Base-by-base conservation (phyloP, 2,888 invertebrate genomes). In the Calephelis perditalis region DNA sequence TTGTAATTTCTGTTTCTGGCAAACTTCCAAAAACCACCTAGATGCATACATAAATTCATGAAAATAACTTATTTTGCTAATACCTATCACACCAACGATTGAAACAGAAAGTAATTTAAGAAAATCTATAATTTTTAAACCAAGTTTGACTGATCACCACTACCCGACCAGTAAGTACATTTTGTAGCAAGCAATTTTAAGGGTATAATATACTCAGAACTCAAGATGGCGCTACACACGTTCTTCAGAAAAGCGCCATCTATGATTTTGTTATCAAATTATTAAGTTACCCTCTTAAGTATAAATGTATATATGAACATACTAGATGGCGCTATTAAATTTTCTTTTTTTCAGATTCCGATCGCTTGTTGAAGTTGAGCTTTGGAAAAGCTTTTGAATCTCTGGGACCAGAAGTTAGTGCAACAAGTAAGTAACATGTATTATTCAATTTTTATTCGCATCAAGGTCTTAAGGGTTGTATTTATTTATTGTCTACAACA, bases 371-470 rank as follows among this genome's bases (percentile, higher is more conserved):
- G 63, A 91, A 88, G 71, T 69, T 92, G 63, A 91, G 91, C 79
- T 92, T 86, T 69, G 91, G 82, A 66, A 91, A 86, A 80, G 91
- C 86, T 46, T 91, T 84, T 77, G 91, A 93, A 73, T 93, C 94
- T 72, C 92, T 93, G 63, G 94, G 94, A 65, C 94, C 94, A 45
- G 94, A 94, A 91, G 94, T 94, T 74, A 94, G 94, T 86, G 94
- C 94, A 74, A 94, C 94, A 82, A 94, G 94, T 94, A 92, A 94
- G 94, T 93, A 26, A 26, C 26, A 26, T 26, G 3, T 26, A 26
- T 26, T 26, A 26, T 26, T 3, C 0, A 26, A 26, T 26, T 26
- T 26, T 26, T 26, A 26, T 26, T 26, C 26, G 26, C 26, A 4
- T 26, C 26, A 26, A 26, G 26, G 26, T 26, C 4, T 26, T 26